A percentile compares a stretch with the other conserved stretches of the same genome.
Conservation (phyloP, 2,888 invertebrate species). For the Orchesellides sinensis region DNA sequence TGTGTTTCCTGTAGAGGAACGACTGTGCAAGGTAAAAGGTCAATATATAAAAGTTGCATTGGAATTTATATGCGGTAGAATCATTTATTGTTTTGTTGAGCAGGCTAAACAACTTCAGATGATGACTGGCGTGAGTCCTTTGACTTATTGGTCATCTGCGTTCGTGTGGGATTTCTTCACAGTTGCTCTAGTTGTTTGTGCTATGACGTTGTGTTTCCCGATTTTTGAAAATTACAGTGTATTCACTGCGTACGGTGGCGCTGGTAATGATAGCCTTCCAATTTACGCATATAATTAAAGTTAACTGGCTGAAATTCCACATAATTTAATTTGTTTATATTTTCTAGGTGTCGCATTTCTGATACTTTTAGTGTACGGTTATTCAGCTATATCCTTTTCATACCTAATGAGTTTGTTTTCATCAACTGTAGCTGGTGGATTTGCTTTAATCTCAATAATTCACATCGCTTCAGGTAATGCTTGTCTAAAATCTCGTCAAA, state of each 20-base stretch:
- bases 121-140: conserved; percentile 77
- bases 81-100: neutral
- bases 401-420: conserved; percentile 81
- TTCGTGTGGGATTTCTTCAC: conserved; percentile 78
- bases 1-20: conserved; percentile 76
- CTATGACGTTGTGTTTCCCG: conserved; percentile 76
- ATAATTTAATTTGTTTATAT: too few species aligned
- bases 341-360: conserved; percentile 78
- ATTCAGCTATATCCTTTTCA: conserved; percentile 82
- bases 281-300: neutral
- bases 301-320: neutral
- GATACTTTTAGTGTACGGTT: conserved; percentile 80
- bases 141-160: conserved; percentile 77
- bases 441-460: conserved; percentile 77
- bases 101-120: conserved; percentile 77
- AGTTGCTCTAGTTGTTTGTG: conserved; percentile 76
- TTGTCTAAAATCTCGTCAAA: too few species aligned
- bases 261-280: conserved; percentile 58
- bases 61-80: neutral
- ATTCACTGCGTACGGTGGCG: conserved; percentile 74
- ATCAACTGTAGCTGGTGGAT: conserved; percentile 79
- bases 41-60: neutral
- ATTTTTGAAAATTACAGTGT: conserved; percentile 76
- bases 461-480: conserved; percentile 71
- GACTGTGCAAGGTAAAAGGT: conserved; percentile 75